Conservation (phyloP, 2,888 invertebrate species). For the Coleophora flavipennella region DNA sequence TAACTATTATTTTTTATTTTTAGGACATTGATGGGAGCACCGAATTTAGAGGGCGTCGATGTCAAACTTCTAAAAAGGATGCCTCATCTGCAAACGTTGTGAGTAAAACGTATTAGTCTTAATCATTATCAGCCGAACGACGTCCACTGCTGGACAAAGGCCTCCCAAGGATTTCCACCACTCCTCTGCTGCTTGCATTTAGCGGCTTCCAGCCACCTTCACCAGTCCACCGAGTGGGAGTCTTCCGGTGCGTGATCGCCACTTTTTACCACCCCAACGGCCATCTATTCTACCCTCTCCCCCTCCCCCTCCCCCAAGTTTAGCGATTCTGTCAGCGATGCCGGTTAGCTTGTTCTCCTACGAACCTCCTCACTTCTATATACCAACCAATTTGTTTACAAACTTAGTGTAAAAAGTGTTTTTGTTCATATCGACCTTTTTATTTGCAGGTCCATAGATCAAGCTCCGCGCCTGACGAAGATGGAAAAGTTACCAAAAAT, state of each 20-base stretch:
- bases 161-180: not conserved
- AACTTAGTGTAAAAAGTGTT: not conserved
- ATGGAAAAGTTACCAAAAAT: slow-evolving; percentile 67
- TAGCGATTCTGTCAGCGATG: not conserved
- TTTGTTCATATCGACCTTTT: too few species aligned
- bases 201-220: too few species aligned
- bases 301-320: not conserved
- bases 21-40: slow-evolving; percentile 72
- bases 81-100: slow-evolving; percentile 74
- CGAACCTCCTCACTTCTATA: not conserved
- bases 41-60: slow-evolving; percentile 66
- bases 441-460: slow-evolving; percentile 76
- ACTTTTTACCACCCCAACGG: not conserved
- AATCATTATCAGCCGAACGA: too few species aligned
- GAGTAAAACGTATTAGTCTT: slow-evolving; percentile 32
- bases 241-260: not conserved
- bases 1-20: slow-evolving; percentile 26
- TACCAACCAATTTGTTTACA: not conserved
- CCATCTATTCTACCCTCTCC: not conserved
- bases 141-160: too few species aligned
- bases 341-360: not conserved
- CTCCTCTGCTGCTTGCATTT: not conserved
- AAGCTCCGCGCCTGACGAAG: slow-evolving; percentile 75
- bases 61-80: slow-evolving; percentile 73
- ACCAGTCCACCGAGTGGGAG: too few species aligned